A percentile compares a stretch with the other conserved stretches of the same genome.
phyloP scores from a whole-genome alignment of 2,797 vertebrate genomes.

The Darevskia nairensis region DNA sequence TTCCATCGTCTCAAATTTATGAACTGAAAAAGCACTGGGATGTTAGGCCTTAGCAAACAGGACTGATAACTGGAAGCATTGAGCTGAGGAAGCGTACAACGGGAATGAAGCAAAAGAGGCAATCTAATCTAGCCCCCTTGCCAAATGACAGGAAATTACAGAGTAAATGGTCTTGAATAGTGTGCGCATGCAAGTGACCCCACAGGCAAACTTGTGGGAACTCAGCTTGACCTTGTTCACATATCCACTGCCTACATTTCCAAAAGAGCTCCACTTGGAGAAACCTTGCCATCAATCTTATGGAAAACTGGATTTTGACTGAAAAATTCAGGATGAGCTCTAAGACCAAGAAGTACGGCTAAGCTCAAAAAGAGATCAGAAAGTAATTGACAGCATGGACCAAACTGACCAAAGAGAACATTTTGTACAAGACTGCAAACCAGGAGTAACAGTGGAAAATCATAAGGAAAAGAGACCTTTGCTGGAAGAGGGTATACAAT shows the following conservation, averaged over 20 bases:
- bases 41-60: slow-evolving; percentile 20
- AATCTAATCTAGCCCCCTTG: fast-evolving
- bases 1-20: slow-evolving; percentile 72
- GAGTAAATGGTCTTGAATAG: neutral
- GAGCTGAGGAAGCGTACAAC: neutral
- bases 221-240: neutral
- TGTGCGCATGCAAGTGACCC: neutral
- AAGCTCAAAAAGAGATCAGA: neutral
- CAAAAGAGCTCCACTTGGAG: neutral
- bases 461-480: neutral
- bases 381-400: neutral
- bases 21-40: slow-evolving; percentile 68
- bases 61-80: slow-evolving; percentile 51
- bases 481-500: neutral
- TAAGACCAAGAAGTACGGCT: neutral
- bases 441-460: neutral
- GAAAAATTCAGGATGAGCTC: neutral
- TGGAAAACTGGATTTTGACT: neutral
- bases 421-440: neutral
- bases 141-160: neutral
- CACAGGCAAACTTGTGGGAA: neutral
- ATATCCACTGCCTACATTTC: neutral
- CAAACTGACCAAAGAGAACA: neutral
- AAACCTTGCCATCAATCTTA: neutral
- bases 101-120: neutral